Evolutionary conservation across 2,888 invertebrate species (phyloP).

Genomic region (Deroplatys truncata): DNA sequence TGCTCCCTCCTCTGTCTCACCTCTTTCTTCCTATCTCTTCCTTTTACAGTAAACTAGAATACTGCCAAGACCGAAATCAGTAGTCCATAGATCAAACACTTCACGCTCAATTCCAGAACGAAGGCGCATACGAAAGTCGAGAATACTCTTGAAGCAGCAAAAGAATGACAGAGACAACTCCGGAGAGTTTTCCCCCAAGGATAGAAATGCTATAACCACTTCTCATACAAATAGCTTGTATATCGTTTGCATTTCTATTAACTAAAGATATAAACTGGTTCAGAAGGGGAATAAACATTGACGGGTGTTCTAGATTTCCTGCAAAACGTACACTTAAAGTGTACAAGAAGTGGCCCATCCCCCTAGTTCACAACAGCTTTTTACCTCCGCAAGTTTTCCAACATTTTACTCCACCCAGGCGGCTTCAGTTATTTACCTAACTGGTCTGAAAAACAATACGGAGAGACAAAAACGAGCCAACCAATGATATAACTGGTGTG

Average conservation of each 20-base stretch:
- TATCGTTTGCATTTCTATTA: background rate
- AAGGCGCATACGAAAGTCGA: background rate
- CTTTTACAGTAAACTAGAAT: background rate
- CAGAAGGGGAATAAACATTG: too few species aligned
- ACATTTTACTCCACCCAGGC: too few species aligned
- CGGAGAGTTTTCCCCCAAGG: background rate
- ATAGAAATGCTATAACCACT: background rate
- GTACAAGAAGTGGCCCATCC: too few species aligned
- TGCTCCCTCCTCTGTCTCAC: background rate
- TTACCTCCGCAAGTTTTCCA: too few species aligned
- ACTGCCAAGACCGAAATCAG: conserved; percentile 17
- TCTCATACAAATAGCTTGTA: background rate
- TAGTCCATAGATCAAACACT: conserved; percentile 20
- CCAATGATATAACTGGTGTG: too few species aligned
- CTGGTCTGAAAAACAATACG: too few species aligned
- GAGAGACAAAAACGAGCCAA: too few species aligned
- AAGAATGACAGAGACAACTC: background rate
- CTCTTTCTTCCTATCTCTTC: background rate
- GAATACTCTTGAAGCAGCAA: background rate
- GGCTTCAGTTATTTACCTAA: too few species aligned
- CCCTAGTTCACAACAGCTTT: too few species aligned
- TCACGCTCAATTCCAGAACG: background rate
- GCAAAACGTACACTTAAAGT: too few species aligned
- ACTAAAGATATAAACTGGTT: too few species aligned
- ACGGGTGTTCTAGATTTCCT: too few species aligned